Percentiles rank a stretch among this genome's conserved stretches.
Evolutionary conservation across 35 echinoderm and acorn worm genomes (phyloP).

Genomic region (Apostichopus californicus): DNA sequence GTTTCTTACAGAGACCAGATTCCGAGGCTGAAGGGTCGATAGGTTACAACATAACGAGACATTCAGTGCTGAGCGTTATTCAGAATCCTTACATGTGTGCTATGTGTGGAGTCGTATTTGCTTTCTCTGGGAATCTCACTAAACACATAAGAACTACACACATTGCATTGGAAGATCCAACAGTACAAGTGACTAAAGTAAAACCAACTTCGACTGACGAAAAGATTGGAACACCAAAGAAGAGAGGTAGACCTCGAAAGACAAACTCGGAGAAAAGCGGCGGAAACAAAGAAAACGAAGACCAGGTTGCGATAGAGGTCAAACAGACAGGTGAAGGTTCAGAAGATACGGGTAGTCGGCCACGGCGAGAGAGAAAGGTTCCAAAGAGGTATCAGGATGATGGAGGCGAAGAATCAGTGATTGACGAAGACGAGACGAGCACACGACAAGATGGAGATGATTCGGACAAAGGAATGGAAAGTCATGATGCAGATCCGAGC

Average conservation of each 20-base stretch:
- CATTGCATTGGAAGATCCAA: not conserved
- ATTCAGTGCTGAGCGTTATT: not conserved
- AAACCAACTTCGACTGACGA: not conserved
- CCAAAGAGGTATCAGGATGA: slow-evolving; percentile 17
- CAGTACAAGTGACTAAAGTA: not conserved
- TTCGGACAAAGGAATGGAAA: not conserved
- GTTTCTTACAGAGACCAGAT: slow-evolving; percentile 22
- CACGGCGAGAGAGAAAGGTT: not conserved
- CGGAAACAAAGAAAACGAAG: not conserved
- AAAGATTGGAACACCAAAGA: not conserved
- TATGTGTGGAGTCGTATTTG: slow-evolving; percentile 25
- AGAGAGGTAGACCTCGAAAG: slow-evolving; percentile 27
- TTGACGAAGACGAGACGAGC: not conserved
- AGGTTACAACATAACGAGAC: slow-evolving; percentile 23
- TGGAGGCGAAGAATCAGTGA: not conserved
- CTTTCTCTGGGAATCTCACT: slow-evolving; percentile 21
- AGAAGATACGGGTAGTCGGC: not conserved
- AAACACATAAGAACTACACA: not conserved
- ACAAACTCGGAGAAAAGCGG: not conserved
- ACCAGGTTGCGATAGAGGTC: not conserved
- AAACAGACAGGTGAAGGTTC: not conserved
- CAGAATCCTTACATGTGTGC: slow-evolving; percentile 57
- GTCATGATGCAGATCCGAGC: too few relatives aligned
- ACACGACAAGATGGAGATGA: not conserved
- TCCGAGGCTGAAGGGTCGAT: not conserved